A percentile compares a stretch with the other conserved stretches of the same genome.
phyloP scores from a whole-genome alignment of 1,140 invertebrate genomes.

The Ips typographus region DNA sequence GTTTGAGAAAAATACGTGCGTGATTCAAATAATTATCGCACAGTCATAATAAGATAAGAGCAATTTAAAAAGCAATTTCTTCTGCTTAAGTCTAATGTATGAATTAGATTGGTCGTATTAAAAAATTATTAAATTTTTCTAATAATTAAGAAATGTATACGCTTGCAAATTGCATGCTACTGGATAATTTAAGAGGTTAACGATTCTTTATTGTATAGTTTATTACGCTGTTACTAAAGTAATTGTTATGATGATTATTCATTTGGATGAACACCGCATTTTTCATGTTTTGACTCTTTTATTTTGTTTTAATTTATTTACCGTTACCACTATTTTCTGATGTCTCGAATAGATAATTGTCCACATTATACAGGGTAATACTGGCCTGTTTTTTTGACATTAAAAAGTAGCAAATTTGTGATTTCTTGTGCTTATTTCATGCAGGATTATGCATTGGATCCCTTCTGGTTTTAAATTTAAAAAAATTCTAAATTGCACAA shows the following conservation, averaged over 20 bases:
- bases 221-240: slow-evolving; percentile 11
- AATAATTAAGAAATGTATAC: slow-evolving; percentile 6
- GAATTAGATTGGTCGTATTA: slow-evolving; percentile 5
- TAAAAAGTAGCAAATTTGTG: no score
- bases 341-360: no score
- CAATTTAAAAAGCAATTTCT: slow-evolving; percentile 15
- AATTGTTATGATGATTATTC: slow-evolving; percentile 10
- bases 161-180: slow-evolving; percentile 21
- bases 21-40: slow-evolving; percentile 3
- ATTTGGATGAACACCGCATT: slow-evolving; percentile 12
- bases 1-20: background rate
- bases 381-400: no score
- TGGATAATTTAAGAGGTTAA: slow-evolving; percentile 21
- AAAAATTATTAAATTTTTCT: slow-evolving; percentile 4
- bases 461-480: no score
- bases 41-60: background rate
- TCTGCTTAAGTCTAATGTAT: slow-evolving; percentile 12
- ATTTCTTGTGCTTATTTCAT: no score
- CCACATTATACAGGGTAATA: no score
- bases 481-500: no score
- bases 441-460: no score
- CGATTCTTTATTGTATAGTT: slow-evolving; percentile 1
- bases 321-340: background rate
- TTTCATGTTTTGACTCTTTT: slow-evolving; percentile 15
- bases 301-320: slow-evolving; percentile 10